Base-by-base conservation (phyloP, 2,797 vertebrate species). In the Novumbra hubbsi region DNA sequence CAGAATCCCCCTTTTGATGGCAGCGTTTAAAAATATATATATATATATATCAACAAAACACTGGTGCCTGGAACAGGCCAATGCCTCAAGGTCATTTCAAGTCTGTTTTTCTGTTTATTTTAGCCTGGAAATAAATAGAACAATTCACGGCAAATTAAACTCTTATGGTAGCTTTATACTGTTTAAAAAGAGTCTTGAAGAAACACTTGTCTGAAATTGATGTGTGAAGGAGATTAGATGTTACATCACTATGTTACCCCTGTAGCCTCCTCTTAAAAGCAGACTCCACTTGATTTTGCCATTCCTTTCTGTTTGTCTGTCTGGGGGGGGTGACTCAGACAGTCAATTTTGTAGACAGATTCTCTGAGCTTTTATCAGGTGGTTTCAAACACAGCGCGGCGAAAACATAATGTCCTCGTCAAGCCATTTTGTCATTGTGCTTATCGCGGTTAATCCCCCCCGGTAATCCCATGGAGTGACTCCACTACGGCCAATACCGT, bases 391-490 rank as follows among this genome's bases (percentile, higher is more conserved):
- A 80, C 75, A 71, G 85, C 80, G 73, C 78, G 72, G 83, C 88
- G 65, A 83, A 90, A 90, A 86, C 84, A 79, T 80, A 86, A 82
- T 90, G 87, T 89, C 85, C 80, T 87, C 68, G 75, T 85, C 78
- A 71, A 87, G 86, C 81, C 81, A 85, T 91, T 93, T 90, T 88
- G 87, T 75, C 89, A 89, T 89, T 83, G 83, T 86, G 85, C 76
- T 92, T 91, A 92, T 84, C 83, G 76, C 80, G 80, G 85, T 80
- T 93, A 93, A 94, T 94, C 70, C 82, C 84, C 84, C 71, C 28
- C 62, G 84, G 85, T 93, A 93, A 93, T 93, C 92, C 92, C 85
- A 88, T 84, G 74, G 76, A 88, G 84, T 87, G 76, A 86, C 85
- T 87, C 80, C 80, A 78, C 79, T 73, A 80, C 15, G 12, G 48